A percentile compares a stretch with the other conserved stretches of the same genome.
Conservation (phyloP, 2,888 invertebrate genomes). For the Parnassius apollo region DNA sequence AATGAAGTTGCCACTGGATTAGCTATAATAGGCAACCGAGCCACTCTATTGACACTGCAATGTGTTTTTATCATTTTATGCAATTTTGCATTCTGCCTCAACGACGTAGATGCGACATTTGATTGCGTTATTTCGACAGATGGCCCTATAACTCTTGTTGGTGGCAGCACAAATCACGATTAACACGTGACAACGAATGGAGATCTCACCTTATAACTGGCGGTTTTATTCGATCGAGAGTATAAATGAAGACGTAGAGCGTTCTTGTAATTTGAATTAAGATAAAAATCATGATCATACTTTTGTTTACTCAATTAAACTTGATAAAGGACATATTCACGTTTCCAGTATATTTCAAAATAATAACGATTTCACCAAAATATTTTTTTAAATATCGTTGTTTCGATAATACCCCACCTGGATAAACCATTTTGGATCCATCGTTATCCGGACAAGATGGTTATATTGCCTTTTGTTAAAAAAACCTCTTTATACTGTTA, state of each 20-base stretch:
- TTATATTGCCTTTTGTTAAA: too few species aligned
- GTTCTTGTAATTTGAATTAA: conserved; percentile 30
- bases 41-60: conserved; percentile 41
- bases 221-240: conserved; percentile 39
- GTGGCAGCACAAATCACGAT: conserved; percentile 60
- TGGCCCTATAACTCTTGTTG: conserved; percentile 46
- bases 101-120: conserved; percentile 35
- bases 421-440: too few species aligned
- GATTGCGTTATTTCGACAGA: conserved; percentile 36
- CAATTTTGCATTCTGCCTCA: conserved; percentile 44
- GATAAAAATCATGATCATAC: too few species aligned
- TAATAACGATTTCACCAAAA: too few species aligned
- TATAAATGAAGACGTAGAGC: conserved; percentile 45
- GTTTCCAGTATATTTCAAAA: too few species aligned
- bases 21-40: conserved; percentile 53
- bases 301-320: too few species aligned
- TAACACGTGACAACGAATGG: conserved; percentile 55
- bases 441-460: too few species aligned
- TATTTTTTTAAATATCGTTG: too few species aligned
- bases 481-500: too few species aligned
- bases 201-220: conserved; percentile 49
- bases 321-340: too few species aligned
- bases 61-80: conserved; percentile 23
- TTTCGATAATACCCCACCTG: too few species aligned
- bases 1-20: conserved; percentile 58